Evolutionary conservation across 2,113 vertebrate species (phyloP), one percentile per base, ranked within the genome.

Genomic region (Gnathonemus echidnorhynchus): DNA sequence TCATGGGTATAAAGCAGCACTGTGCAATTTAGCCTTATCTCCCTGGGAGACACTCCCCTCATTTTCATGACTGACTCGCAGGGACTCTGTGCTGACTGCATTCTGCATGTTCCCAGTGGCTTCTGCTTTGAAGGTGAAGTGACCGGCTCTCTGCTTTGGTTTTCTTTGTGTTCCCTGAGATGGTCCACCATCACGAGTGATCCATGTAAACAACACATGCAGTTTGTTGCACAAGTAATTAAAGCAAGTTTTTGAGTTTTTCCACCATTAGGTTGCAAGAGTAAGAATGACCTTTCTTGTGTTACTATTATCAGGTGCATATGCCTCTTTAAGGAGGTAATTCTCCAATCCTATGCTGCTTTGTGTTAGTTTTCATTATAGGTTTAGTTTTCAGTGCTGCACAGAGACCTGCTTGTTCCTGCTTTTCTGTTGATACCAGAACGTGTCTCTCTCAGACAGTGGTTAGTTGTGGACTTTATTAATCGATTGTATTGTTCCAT

Each of bases 1-100:
- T 89, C 88, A 84, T 83, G 88, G 77, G 80, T 89, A n/a, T 83
- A 56, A 89, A 89, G 35, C 88, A 84, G 88, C 17, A 45, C 10
- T n/a, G 31, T 83, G 70, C 19, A 53, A 56, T 53, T 49, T 49
- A 56, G 88, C 35, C 74, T 84, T 56, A 89, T 84, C 49, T 39
- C 31, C 48, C 66, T 35, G 52, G 27, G 50, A 50, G 66, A 83
- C 88, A 39, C 48, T 70, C 19, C 48, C 35, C 46, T 48, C 88
- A 49, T 48, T 89, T 89, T 80, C 31, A 50, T 52, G 27, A 89
- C n/a, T 89, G 77, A 56, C 52, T 21, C 77, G 7, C 17, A 84
- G 31, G 88, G 88, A 89, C 66, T 21, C 88, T 35, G 66, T 56
- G 42, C 48, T n/a, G 88, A 89, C 74, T 89, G 6, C 19, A 50